Evolutionary conservation across 1,140 invertebrate species (phyloP).

Genomic region (Holcopasites calliopsidis): DNA sequence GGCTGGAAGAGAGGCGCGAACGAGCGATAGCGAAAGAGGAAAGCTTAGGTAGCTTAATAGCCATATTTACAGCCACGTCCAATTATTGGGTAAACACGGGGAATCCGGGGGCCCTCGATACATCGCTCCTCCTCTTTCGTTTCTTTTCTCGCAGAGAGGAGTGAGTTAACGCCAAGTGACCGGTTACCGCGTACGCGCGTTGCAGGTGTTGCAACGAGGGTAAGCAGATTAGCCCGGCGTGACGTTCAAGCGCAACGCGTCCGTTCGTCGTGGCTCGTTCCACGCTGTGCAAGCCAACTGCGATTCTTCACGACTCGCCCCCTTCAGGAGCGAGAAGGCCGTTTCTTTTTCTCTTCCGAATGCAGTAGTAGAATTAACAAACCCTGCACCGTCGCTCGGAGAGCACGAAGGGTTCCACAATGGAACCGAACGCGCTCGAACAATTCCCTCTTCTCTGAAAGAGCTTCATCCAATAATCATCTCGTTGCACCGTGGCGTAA

Average conservation of each 20-base stretch:
- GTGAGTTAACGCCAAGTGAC: no score
- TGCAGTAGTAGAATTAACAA: conserved; percentile 15
- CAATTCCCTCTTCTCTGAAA: conserved; percentile 39
- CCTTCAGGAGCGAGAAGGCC: not conserved
- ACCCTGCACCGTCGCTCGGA: conserved; percentile 11
- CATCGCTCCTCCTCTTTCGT: conserved; percentile 4
- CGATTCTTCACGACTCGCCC: not conserved
- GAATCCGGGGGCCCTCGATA: conserved; percentile 57
- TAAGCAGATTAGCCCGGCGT: conserved; percentile 43
- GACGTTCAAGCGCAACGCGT: conserved; percentile 14
- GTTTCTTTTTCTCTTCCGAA: conserved; percentile 6
- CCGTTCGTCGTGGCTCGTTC: conserved; percentile 8
- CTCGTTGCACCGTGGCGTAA: conserved; percentile 56
- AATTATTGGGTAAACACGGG: conserved; percentile 63
- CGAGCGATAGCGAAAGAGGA: conserved; percentile 37
- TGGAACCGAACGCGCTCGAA: conserved; percentile 33
- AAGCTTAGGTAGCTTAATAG: conserved; percentile 57
- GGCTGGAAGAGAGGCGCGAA: conserved; percentile 2
- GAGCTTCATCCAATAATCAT: conserved; percentile 46
- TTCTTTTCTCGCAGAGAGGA: no score
- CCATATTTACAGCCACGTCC: conserved; percentile 62
- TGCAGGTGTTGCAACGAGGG: conserved; percentile 45
- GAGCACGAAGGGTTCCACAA: conserved; percentile 46
- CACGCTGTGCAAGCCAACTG: not conserved
- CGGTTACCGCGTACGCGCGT: conserved; percentile 46